phyloP scores from a whole-genome alignment of 2,888 invertebrate genomes.

The Drosophila lacicola region DNA sequence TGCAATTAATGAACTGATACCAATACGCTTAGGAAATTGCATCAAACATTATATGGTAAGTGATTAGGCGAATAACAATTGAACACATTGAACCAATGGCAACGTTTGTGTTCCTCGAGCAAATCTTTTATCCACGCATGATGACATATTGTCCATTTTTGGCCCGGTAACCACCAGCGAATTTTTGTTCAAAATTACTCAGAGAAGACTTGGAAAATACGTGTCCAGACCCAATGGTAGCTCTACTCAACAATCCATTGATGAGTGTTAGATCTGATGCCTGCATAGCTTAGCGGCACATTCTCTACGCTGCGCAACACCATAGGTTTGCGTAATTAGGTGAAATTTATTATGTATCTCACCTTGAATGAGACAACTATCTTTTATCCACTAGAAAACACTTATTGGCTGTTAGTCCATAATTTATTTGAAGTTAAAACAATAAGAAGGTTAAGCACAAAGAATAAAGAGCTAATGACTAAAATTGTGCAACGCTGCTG shows the following conservation, averaged over 20 bases:
- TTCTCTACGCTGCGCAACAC: slow-evolving; percentile 86
- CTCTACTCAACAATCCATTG: slow-evolving; percentile 89
- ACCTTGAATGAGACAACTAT: slow-evolving; percentile 77
- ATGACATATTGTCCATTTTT: slow-evolving; percentile 86
- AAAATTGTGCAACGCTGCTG: slow-evolving; percentile 78
- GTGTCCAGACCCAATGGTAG: slow-evolving; percentile 85
- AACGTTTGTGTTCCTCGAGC: slow-evolving; percentile 85
- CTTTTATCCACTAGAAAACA: too few species aligned
- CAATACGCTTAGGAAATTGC: slow-evolving; percentile 88
- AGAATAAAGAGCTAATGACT: slow-evolving; percentile 77
- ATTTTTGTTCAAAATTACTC: slow-evolving; percentile 86
- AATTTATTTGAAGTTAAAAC: slow-evolving; percentile 50
- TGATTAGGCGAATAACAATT: slow-evolving; percentile 85
- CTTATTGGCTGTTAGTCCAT: not conserved
- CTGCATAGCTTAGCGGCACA: slow-evolving; percentile 87
- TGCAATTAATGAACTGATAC: slow-evolving; percentile 87
- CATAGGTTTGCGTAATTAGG: slow-evolving; percentile 71
- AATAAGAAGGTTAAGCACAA: slow-evolving; percentile 79
- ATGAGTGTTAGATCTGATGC: slow-evolving; percentile 87
- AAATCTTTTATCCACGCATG: slow-evolving; percentile 87
- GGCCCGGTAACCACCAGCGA: slow-evolving; percentile 84
- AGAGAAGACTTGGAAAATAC: slow-evolving; percentile 86
- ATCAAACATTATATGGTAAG: slow-evolving; percentile 86
- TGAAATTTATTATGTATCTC: slow-evolving; percentile 1
- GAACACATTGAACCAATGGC: slow-evolving; percentile 88